Base-by-base conservation (phyloP, 2,888 invertebrate genomes). In the Plagodis dolabraria region DNA sequence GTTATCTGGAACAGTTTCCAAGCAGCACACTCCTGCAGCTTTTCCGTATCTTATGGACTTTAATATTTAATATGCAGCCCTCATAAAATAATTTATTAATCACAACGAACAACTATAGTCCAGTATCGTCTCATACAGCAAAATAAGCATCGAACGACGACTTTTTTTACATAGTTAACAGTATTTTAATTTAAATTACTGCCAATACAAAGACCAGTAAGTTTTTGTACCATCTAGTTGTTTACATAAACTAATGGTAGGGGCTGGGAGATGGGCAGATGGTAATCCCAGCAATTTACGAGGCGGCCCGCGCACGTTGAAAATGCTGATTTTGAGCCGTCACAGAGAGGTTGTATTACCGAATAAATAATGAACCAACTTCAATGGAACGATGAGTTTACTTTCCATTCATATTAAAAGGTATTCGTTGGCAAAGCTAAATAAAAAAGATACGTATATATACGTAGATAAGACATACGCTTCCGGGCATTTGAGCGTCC, bases 221-320 rank as follows among this genome's bases (percentile, higher is more conserved):
- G 43, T 67, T 48, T 61, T 40, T 42, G 49, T 46, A 33, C 9
- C 40, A 51, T 35, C 8, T 36, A 52, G 38, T 53, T 60, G 49
- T 63, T 57, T 52, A 52, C 55, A 57, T 47, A 48, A 63, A 50
- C 61, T 60, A 50, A 57, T 59, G 57, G 65, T 64, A 65, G 56
- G 63, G 58, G 62, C 52, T 12, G 11, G 57, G 65, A 48, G 71
- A 63, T 63, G 57, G 65, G 67, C 36, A 44, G 54, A 40, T 44
- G 36, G 49, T 84, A 79, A 84, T 81, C 79, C 60, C 75, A 47
- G 65, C 76, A 79, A 83, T 82, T 83, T 81, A 85, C 75, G 74
- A 74, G 64, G 63, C 60, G 55, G 51, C 45, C 61, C 63, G 53
- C 50, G 57, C 60, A 56, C 69, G 61, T 53, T 63, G 56, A 64